Conservation (phyloP, 1,140 invertebrate species). For the Drosophila santomea region DNA sequence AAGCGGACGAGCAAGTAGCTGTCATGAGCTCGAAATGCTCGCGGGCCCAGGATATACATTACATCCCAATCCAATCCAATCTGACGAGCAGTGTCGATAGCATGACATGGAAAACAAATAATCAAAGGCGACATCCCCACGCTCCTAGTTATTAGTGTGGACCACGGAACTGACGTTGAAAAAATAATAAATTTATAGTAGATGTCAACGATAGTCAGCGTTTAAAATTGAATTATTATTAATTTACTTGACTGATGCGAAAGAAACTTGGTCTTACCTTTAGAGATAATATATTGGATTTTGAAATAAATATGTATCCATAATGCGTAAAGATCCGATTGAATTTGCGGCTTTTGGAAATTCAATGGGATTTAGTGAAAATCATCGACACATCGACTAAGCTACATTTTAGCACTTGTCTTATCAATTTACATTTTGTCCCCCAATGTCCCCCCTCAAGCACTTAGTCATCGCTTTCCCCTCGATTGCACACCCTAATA, state of each 20-base stretch:
- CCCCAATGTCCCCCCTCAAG: background rate
- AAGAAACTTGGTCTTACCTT: too few relatives aligned
- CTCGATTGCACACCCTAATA: conserved; percentile 4
- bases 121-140: conserved; percentile 7
- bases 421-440: conserved; percentile 11
- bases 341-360: background rate
- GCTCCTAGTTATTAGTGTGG: background rate
- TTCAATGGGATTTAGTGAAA: background rate
- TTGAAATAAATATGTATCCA: too few relatives aligned
- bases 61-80: background rate
- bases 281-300: too few relatives aligned
- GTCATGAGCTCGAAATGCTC: conserved; percentile 7
- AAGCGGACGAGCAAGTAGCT: conserved; percentile 14
- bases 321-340: background rate
- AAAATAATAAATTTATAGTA: background rate
- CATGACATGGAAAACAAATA: background rate
- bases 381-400: background rate
- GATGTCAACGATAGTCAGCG: too few relatives aligned
- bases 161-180: too few relatives aligned
- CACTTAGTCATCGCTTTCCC: conserved; percentile 27
- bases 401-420: conserved; percentile 8
- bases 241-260: background rate
- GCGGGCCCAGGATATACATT: conserved; percentile 1
- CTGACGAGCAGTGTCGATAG: conserved; percentile 5
- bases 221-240: background rate